Conservation (phyloP, 1,140 invertebrate genomes). For the Cherax quadricarinatus region DNA sequence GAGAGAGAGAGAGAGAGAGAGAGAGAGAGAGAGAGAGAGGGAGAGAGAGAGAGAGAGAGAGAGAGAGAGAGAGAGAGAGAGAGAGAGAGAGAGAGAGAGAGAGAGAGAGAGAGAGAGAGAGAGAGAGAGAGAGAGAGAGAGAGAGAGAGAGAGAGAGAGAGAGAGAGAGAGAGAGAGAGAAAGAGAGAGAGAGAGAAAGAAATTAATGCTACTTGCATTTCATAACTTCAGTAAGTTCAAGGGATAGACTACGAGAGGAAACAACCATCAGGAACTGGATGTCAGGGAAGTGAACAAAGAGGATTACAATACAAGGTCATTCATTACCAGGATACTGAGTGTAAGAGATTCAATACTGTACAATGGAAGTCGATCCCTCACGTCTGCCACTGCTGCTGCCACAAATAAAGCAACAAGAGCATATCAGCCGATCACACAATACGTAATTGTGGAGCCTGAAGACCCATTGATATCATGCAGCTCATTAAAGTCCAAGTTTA, state of each 20-base stretch:
- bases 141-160: constrained; percentile 10
- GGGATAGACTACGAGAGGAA: background rate
- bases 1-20: too few relatives aligned
- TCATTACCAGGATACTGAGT: background rate
- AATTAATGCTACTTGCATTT: background rate
- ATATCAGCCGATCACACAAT: too few relatives aligned
- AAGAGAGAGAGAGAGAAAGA: background rate
- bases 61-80: constrained; percentile 17
- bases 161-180: constrained; percentile 2
- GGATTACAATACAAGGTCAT: background rate
- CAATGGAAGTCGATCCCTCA: background rate
- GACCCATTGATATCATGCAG: too few relatives aligned
- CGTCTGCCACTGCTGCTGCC: background rate
- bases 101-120: background rate
- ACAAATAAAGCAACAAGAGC: too few relatives aligned
- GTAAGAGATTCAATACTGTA: background rate
- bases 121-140: background rate
- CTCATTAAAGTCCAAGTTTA: too few relatives aligned
- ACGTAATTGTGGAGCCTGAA: too few relatives aligned
- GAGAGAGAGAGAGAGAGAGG: too few relatives aligned
- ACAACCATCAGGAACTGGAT: too few relatives aligned
- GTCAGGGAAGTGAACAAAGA: background rate
- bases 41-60: too few relatives aligned
- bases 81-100: constrained; percentile 8
- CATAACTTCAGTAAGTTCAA: background rate